Percentiles rank a stretch among this genome's conserved stretches.
Evolutionary conservation across 2,797 vertebrate genomes (phyloP).

Genomic region (Cheirogaleus major): DNA sequence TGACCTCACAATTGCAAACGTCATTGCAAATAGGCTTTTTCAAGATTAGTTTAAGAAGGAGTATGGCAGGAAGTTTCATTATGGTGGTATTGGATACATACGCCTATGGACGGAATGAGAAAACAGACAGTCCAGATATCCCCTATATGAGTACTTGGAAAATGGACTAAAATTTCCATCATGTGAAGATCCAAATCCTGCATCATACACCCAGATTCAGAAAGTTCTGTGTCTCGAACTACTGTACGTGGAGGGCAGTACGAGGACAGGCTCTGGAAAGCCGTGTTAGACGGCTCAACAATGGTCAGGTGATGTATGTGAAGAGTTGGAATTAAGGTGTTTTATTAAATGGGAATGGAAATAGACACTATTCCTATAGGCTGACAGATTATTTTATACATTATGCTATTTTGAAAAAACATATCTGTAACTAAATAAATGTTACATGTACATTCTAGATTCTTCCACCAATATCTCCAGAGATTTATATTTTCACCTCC

Average conservation of each 20-base stretch:
- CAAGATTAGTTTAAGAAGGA: not conserved
- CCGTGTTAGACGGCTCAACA: not conserved
- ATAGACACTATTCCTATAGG: not conserved
- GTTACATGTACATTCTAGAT: not conserved
- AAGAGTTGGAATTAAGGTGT: not conserved
- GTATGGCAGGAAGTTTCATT: not conserved
- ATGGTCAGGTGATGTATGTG: rapidly evolving
- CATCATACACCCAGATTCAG: not conserved
- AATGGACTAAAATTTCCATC: not conserved
- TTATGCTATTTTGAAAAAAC: not conserved
- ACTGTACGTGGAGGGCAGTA: rapidly evolving
- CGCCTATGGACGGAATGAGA: not conserved
- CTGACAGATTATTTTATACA: not conserved
- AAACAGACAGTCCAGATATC: not conserved
- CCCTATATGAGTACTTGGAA: not conserved
- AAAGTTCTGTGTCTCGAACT: not conserved
- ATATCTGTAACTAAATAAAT: not conserved
- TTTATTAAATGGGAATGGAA: not conserved
- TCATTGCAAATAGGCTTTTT: not conserved
- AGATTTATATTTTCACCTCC: not conserved
- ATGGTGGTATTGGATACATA: rapidly evolving
- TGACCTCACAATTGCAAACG: not conserved
- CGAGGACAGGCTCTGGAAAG: not conserved
- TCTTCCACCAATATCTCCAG: not conserved
- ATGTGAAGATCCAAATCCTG: not conserved